Evolutionary conservation across 2,113 vertebrate genomes (phyloP).

Genomic region (Python bivittatus): DNA sequence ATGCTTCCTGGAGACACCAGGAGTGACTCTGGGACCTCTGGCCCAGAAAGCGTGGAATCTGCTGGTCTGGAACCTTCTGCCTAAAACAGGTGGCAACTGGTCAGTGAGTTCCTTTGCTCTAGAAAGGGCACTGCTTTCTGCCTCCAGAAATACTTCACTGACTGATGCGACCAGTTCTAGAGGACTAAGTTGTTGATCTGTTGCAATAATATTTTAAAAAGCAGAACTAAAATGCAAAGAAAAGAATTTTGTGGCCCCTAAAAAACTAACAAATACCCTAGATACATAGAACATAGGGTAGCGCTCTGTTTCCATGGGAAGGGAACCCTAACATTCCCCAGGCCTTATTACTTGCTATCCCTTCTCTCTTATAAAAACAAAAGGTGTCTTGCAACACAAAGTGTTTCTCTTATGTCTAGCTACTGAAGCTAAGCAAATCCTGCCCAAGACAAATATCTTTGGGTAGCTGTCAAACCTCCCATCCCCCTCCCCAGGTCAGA

Average conservation of each 20-base stretch:
- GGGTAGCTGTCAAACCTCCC: slow-evolving; percentile 60
- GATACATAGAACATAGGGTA: not conserved
- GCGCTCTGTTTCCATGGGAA: not conserved
- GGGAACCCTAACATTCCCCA: not conserved
- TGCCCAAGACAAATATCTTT: slow-evolving; percentile 37
- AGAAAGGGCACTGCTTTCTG: not conserved
- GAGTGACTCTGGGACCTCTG: too few relatives aligned
- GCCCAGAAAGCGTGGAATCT: too few relatives aligned
- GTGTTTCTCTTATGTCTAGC: slow-evolving; percentile 39
- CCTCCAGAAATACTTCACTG: too few relatives aligned
- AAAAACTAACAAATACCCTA: not conserved
- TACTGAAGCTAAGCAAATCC: slow-evolving; percentile 52
- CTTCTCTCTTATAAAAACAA: slow-evolving; percentile 21
- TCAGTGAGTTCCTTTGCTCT: too few relatives aligned
- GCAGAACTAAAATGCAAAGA: not conserved
- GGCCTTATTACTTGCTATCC: not conserved
- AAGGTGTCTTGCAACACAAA: slow-evolving; percentile 35
- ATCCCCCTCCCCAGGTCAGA: slow-evolving; percentile 61
- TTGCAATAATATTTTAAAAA: not conserved
- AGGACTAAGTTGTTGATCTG: not conserved
- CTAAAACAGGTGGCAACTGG: too few relatives aligned
- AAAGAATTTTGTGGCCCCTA: not conserved
- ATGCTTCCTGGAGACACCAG: too few relatives aligned
- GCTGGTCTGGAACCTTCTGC: too few relatives aligned
- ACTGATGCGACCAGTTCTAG: not conserved